Conservation (phyloP, 2,113 vertebrate genomes). For the Motacilla alba region DNA sequence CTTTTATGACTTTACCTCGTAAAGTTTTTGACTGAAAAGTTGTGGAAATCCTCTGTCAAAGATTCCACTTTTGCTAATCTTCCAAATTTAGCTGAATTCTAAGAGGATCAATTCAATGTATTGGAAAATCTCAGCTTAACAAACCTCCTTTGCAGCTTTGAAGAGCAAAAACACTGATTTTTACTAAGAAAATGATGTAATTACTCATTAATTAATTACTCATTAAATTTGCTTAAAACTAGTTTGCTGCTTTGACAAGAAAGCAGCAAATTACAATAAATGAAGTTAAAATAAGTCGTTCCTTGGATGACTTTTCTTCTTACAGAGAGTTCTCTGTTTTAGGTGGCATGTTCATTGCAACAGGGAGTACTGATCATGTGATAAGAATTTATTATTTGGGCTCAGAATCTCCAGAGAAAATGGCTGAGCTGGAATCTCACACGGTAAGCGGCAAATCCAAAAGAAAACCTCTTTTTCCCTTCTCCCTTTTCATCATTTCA, state of each 20-base stretch:
- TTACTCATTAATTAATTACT: neutral
- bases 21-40: neutral
- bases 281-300: neutral
- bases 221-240: neutral
- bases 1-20: neutral
- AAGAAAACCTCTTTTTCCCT: neutral
- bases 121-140: neutral
- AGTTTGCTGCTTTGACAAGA: neutral
- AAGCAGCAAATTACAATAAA: neutral
- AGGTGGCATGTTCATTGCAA: slow-evolving; percentile 98
- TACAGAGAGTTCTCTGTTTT: neutral
- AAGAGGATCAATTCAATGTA: neutral
- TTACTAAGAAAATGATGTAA: neutral
- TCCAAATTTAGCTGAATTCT: neutral
- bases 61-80: neutral
- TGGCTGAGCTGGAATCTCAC: slow-evolving; percentile 92
- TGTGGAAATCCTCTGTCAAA: neutral
- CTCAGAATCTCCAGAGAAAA: slow-evolving; percentile 88
- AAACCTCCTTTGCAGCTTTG: neutral
- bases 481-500: neutral
- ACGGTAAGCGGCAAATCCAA: slow-evolving; percentile 77
- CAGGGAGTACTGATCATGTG: slow-evolving; percentile 94
- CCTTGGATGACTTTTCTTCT: neutral
- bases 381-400: slow-evolving; percentile 97
- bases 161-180: neutral